Evolutionary conservation across 1,140 invertebrate species (phyloP).

Genomic region (Eupeodes corollae): DNA sequence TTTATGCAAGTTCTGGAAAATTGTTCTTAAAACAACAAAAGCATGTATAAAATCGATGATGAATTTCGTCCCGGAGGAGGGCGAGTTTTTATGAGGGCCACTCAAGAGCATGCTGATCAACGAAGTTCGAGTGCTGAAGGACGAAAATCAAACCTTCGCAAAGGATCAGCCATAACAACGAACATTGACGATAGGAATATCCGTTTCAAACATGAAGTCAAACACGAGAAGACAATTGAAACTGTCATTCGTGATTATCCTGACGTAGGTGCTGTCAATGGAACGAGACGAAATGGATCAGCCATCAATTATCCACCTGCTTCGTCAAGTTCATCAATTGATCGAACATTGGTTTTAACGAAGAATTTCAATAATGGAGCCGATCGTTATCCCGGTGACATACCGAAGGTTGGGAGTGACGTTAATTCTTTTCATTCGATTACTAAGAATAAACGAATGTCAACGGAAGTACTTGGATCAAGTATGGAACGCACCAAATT

Average conservation of each 20-base stretch:
- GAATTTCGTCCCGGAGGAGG: constrained; percentile 8
- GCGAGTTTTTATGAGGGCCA: constrained; percentile 7
- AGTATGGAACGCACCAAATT: constrained; percentile 70
- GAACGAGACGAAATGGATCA: background rate
- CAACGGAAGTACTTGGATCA: constrained; percentile 72
- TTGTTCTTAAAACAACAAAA: constrained; percentile 6
- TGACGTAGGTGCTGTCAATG: constrained; percentile 12
- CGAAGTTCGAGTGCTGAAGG: constrained; percentile 10
- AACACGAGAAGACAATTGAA: constrained; percentile 31
- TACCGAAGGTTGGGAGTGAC: constrained; percentile 1
- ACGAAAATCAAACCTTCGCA: constrained; percentile 44
- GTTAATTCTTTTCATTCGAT: constrained; percentile 47
- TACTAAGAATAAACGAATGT: constrained; percentile 67
- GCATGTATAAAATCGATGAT: constrained; percentile 14
- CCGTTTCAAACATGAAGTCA: constrained; percentile 30
- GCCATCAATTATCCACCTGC: background rate
- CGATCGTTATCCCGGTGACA: background rate
- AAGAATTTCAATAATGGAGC: background rate
- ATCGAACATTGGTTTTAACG: background rate
- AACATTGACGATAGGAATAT: constrained; percentile 36
- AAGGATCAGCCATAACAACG: constrained; percentile 47
- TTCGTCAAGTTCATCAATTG: background rate
- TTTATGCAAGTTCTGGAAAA: too few relatives aligned
- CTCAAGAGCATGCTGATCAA: constrained; percentile 17
- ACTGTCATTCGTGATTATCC: constrained; percentile 35